A percentile compares a stretch with the other conserved stretches of the same genome.
These are phyloP conservation scores for Typhlomys cinereus DNA, from an alignment of 2,113 vertebrate genomes.

Conservation along the genomic window DNA sequence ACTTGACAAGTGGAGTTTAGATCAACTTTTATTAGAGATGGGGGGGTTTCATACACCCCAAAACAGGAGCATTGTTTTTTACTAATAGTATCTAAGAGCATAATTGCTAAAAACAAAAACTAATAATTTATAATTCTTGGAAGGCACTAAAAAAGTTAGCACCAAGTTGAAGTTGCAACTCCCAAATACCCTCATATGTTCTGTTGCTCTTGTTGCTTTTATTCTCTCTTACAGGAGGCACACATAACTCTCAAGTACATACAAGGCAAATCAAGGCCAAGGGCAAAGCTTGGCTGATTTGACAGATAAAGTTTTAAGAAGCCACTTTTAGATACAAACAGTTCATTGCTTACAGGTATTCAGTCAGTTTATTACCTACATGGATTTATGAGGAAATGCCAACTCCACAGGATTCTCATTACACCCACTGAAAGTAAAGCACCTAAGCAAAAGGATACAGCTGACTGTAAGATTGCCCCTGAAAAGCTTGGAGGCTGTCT, in stretches of 20 bases:
- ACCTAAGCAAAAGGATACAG: neutral
- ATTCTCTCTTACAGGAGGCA: neutral
- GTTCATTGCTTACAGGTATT: neutral
- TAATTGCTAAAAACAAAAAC: neutral
- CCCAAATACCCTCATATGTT: neutral
- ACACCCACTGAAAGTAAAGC: neutral
- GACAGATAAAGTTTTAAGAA: neutral
- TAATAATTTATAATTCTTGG: neutral
- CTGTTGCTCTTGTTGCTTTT: neutral
- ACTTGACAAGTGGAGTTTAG: neutral
- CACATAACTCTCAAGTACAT: neutral
- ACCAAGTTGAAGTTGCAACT: neutral
- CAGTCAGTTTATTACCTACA: neutral
- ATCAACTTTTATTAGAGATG: neutral
- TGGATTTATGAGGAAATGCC: neutral
- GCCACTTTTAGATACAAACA: neutral
- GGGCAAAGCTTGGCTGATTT: neutral
- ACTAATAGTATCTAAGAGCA: neutral
- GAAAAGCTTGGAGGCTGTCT: neutral
- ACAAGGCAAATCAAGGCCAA: constrained; percentile 19
- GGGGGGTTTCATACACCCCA: neutral
- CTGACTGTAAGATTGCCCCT: neutral
- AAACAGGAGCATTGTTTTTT: neutral
- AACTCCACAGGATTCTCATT: neutral
- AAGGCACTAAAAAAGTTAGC: neutral